These are phyloP conservation scores for Rhinogobius similis DNA, from an alignment of 2,113 vertebrate species.

Conservation along the genomic window DNA sequence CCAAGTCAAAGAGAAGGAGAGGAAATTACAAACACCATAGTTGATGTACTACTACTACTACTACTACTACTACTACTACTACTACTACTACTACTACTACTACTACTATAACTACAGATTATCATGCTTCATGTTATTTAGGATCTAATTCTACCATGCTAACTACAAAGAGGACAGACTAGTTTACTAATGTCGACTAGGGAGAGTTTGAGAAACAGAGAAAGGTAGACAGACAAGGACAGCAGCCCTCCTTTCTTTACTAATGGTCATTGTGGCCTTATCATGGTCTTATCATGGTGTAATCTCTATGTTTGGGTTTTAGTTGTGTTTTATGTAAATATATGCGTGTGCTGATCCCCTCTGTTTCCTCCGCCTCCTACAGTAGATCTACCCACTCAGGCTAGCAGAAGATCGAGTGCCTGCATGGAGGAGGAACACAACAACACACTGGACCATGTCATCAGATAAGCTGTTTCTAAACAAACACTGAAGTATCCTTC, in stretches of 20 bases:
- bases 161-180: constrained; percentile 63
- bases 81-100: too few species aligned
- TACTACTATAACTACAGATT: constrained; percentile 7
- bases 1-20: constrained; percentile 76
- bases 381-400: constrained; percentile 71
- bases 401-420: constrained; percentile 64
- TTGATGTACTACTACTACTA: constrained; percentile 32
- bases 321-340: constrained; percentile 44
- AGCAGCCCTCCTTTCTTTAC: constrained; percentile 63
- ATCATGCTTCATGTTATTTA: constrained; percentile 74
- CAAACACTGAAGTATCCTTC: constrained; percentile 7
- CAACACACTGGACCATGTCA: constrained; percentile 63
- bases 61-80: constrained; percentile 22
- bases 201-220: constrained; percentile 63
- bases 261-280: constrained; percentile 19
- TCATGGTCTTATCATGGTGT: constrained; percentile 45
- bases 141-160: constrained; percentile 75
- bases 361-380: constrained; percentile 61
- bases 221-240: constrained; percentile 59
- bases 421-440: constrained; percentile 68
- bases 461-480: constrained; percentile 49
- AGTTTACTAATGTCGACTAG: constrained; percentile 55
- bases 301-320: constrained; percentile 26
- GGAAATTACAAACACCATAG: constrained; percentile 66
- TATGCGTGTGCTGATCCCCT: constrained; percentile 55